Percentiles rank a stretch among this genome's conserved stretches.
phyloP scores from a whole-genome alignment of 1,140 invertebrate species.

The Galleria mellonella region DNA sequence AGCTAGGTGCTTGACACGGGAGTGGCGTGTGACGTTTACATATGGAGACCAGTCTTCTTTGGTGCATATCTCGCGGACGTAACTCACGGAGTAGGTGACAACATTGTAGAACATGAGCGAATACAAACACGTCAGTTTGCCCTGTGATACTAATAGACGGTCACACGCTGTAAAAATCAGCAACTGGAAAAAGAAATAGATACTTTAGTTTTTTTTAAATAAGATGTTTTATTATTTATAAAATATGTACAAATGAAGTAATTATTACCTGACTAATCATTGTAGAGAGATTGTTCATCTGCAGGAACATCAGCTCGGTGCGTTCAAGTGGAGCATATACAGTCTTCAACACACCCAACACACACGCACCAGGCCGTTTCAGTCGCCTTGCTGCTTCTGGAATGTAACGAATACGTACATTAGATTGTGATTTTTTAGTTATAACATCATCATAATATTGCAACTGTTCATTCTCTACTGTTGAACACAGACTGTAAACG shows the following conservation, averaged over 20 bases:
- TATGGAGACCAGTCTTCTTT: constrained; percentile 86
- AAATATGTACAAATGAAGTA: neutral
- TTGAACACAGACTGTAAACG: too few species aligned
- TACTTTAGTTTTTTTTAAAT: constrained; percentile 2
- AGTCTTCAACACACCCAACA: constrained; percentile 60
- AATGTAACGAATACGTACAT: constrained; percentile 19
- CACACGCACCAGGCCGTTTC: constrained; percentile 49
- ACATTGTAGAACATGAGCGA: constrained; percentile 89
- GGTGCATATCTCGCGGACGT: constrained; percentile 82
- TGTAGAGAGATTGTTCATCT: constrained; percentile 80
- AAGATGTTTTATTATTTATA: too few species aligned
- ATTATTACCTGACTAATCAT: constrained; percentile 77
- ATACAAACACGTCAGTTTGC: constrained; percentile 81
- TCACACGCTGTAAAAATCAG: constrained; percentile 84
- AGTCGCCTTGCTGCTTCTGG: constrained; percentile 67
- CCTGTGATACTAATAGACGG: constrained; percentile 75
- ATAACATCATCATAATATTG: too few species aligned
- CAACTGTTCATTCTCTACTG: too few species aligned
- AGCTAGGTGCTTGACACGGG: constrained; percentile 84
- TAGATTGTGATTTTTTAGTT: too few species aligned
- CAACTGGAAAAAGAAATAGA: constrained; percentile 73
- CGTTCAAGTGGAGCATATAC: constrained; percentile 76
- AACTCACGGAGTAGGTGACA: constrained; percentile 83
- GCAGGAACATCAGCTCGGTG: constrained; percentile 77
- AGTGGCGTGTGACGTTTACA: constrained; percentile 82